A percentile compares a stretch with the other conserved stretches of the same genome.
phyloP scores from a whole-genome alignment of 2,888 invertebrate species.

The Cacoxenus indagator region DNA sequence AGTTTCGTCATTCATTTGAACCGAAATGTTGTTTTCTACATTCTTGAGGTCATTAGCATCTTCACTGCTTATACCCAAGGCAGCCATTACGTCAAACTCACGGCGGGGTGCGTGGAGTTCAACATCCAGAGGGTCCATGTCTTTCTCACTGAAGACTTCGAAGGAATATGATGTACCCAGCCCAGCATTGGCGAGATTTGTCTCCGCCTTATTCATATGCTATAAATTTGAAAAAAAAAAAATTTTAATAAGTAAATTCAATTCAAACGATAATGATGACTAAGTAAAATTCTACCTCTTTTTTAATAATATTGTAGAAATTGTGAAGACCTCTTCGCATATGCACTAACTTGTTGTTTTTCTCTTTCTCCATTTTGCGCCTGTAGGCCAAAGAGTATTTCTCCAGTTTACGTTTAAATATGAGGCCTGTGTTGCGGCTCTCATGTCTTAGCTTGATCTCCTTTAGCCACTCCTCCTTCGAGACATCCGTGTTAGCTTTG shows the following conservation, averaged over 20 bases:
- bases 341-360: not conserved
- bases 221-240: no score
- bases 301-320: not conserved
- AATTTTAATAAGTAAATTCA: no score
- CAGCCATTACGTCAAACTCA: constrained; percentile 40
- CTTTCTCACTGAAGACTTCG: constrained; percentile 46
- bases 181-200: no score
- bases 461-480: constrained; percentile 52
- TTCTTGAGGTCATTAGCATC: not conserved
- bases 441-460: constrained; percentile 31
- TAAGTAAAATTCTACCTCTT: not conserved
- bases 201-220: no score
- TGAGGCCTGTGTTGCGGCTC: constrained; percentile 28
- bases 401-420: constrained; percentile 36
- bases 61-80: constrained; percentile 11
- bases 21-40: not conserved
- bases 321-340: not conserved
- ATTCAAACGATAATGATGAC: no score
- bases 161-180: no score
- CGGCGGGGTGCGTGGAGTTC: constrained; percentile 51
- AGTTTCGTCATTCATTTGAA: no score
- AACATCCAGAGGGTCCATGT: constrained; percentile 60
- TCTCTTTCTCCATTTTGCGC: not conserved
- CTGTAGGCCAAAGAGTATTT: constrained; percentile 36
- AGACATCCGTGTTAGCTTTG: constrained; percentile 52